Base-by-base conservation (phyloP, 1,140 invertebrate genomes). In the Globodera rostochiensis region DNA sequence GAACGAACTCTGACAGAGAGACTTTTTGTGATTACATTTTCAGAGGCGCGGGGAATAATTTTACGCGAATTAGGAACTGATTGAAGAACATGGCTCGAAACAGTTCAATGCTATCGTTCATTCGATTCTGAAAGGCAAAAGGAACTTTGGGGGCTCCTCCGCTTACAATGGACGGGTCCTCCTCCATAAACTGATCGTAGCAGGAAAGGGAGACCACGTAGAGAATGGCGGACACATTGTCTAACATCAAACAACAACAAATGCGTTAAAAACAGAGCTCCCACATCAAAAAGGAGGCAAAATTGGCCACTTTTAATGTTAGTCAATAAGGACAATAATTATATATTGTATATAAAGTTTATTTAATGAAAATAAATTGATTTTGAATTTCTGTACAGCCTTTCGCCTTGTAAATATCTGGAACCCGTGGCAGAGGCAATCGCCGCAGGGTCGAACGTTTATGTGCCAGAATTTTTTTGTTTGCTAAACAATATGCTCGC, bases 171-270 rank as follows among this genome's bases (percentile, higher is more conserved):
- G 80, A 75, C 9, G 84, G 86, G 60, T 86, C 84, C 73, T 86
- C 84, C 36, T 86, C 84, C 70, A 86, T 64, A 25, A 79, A 78
- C 47, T 86, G 84, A 53, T 86, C 83, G 82, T 85, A 86, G 49
- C 85, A 80, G 69, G 80, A 85, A 1, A 86, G 80, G 4, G 84
- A 73, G 8, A 80, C 50, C 36, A 86, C 79, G 46, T 86, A 86
- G 19, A 86, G 66, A 74, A 86, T 83, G n/a, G 84, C 84, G 45
- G 84, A 86, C 13, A 86, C 84, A 74, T 74, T 80, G 19, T 86
- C 84, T 78, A 78, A 77, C 25, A 25, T n/a, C 45, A 53, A 77
- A 77, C 53, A 6, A 64, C 8, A 21, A 25, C 25, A 75, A n/a
- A 75, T 9, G 57, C 47, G 19, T 36, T 74, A 9, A 13, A 66